Conservation (phyloP, 1,140 invertebrate species). For the Leptopilina boulardi region DNA sequence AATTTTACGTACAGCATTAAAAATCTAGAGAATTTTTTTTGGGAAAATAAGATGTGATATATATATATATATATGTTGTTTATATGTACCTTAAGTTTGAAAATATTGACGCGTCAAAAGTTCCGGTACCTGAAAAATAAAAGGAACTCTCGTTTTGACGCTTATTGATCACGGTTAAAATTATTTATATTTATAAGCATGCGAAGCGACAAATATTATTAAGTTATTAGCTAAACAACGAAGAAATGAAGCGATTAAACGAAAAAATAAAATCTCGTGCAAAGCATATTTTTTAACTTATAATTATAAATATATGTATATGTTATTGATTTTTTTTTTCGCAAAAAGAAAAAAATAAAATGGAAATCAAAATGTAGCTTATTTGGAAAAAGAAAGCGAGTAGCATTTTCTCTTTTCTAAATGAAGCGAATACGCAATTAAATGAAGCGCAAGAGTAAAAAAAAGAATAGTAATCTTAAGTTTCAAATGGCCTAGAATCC, state of each 20-base stretch:
- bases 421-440: conserved; percentile 61
- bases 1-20: conserved; percentile 59
- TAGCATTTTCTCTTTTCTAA: conserved; percentile 42
- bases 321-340: no score
- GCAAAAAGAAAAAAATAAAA: background rate
- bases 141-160: conserved; percentile 40
- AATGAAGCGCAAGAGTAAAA: conserved; percentile 63
- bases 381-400: background rate
- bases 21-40: conserved; percentile 47
- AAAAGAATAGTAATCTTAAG: conserved; percentile 57
- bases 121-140: conserved; percentile 63
- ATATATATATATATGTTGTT: background rate
- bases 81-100: conserved; percentile 26
- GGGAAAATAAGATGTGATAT: background rate
- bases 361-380: background rate
- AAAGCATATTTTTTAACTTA: background rate
- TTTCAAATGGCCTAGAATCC: conserved; percentile 70
- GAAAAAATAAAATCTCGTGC: background rate
- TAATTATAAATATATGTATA: no score
- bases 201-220: conserved; percentile 49
- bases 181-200: conserved; percentile 44
- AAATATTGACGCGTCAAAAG: conserved; percentile 32
- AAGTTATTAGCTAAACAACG: background rate
- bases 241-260: background rate
- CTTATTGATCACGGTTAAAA: conserved; percentile 38